Percentiles rank a stretch among this genome's conserved stretches.
Evolutionary conservation across 1,140 invertebrate genomes (phyloP).

Genomic region (Monomorium pharaonis): DNA sequence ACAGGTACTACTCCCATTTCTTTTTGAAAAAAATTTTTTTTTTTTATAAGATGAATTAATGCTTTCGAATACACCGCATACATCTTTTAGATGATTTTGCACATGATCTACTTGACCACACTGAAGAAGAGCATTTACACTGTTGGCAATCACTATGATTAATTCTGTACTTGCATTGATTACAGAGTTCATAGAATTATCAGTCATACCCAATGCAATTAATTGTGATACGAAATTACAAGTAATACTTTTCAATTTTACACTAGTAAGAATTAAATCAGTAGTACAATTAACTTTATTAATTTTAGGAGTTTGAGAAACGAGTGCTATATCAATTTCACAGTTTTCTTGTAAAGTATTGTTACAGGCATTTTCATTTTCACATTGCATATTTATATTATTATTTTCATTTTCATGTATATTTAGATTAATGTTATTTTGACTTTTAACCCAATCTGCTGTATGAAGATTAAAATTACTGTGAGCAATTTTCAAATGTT

Average conservation of each 20-base stretch:
- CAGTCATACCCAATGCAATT: neutral
- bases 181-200: neutral
- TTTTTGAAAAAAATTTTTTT: neutral
- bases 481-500: conserved; percentile 2
- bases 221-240: neutral
- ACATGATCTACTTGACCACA: neutral
- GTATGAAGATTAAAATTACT: neutral
- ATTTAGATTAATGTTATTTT: neutral
- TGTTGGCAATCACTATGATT: neutral
- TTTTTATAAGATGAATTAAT: neutral
- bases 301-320: neutral
- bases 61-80: neutral
- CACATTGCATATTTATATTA: neutral
- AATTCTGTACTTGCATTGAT: neutral
- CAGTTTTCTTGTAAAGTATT: neutral
- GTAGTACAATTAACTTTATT: neutral
- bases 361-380: neutral
- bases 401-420: neutral
- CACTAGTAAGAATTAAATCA: neutral
- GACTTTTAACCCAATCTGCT: neutral
- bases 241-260: neutral
- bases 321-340: neutral
- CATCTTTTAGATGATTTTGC: neutral
- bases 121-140: neutral
- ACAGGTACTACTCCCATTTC: neutral